Percentiles rank a stretch among this genome's conserved stretches.
phyloP scores from a whole-genome alignment of 2,113 vertebrate species.

The Bujurquina vittata region DNA sequence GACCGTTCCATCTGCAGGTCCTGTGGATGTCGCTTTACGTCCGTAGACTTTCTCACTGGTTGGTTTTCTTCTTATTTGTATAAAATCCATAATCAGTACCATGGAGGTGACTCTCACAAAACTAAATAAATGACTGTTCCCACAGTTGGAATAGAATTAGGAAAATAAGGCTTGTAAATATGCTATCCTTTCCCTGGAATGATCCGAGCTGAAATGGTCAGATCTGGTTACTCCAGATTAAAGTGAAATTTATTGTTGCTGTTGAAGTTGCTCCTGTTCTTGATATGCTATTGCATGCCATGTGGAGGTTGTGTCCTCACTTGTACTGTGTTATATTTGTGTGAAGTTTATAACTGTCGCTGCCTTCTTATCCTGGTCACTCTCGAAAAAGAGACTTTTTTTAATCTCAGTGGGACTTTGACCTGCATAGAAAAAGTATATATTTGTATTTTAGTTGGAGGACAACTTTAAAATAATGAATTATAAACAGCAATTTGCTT shows the following conservation, averaged over 20 bases:
- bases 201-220: not conserved
- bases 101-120: rapidly evolving
- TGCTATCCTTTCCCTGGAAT: not conserved
- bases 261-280: too few relatives aligned
- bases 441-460: not conserved
- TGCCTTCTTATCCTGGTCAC: too few relatives aligned
- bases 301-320: too few relatives aligned
- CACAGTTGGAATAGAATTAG: not conserved
- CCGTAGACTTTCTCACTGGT: rapidly evolving
- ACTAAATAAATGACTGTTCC: not conserved
- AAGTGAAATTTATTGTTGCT: not conserved
- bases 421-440: not conserved
- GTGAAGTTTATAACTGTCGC: too few relatives aligned
- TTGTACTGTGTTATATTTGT: too few relatives aligned
- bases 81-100: not conserved
- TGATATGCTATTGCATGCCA: too few relatives aligned
- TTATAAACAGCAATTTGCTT: not conserved
- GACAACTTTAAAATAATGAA: not conserved
- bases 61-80: not conserved
- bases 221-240: not conserved
- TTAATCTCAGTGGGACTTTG: too few relatives aligned
- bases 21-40: not conserved
- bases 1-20: not conserved
- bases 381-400: too few relatives aligned
- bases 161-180: too few relatives aligned